Percentiles rank a stretch among this genome's conserved stretches.
Conservation (phyloP, 2,888 invertebrate species). For the Spodoptera picta region DNA sequence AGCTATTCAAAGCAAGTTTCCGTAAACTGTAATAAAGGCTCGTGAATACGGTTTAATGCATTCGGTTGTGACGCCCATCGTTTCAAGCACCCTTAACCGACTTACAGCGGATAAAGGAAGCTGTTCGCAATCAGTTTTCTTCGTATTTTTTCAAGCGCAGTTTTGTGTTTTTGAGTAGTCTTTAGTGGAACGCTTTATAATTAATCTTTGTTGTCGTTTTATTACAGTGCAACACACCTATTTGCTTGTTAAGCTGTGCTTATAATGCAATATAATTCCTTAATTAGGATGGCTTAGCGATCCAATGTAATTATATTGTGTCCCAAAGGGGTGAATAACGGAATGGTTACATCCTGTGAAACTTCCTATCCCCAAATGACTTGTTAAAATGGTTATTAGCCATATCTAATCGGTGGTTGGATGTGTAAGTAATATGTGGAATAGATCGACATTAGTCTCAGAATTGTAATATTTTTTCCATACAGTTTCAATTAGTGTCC, state of each 20-base stretch:
- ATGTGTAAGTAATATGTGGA: too few species aligned
- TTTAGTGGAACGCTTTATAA: background rate
- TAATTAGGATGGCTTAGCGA: background rate
- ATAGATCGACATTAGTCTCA: too few species aligned
- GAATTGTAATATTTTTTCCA: too few species aligned
- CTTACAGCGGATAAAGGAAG: conserved; percentile 22
- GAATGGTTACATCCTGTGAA: too few species aligned
- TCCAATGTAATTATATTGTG: conserved; percentile 1
- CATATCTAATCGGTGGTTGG: too few species aligned
- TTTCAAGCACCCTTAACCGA: conserved; percentile 39
- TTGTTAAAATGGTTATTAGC: too few species aligned
- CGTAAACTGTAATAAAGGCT: conserved; percentile 35
- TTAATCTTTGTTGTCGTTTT: conserved; percentile 2
- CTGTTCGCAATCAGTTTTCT: conserved; percentile 19
- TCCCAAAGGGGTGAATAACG: too few species aligned
- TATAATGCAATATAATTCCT: conserved; percentile 1
- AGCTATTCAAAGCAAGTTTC: conserved; percentile 30
- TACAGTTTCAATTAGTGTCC: too few species aligned
- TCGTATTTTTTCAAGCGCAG: conserved; percentile 10
- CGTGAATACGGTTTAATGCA: conserved; percentile 42
- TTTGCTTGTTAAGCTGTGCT: background rate
- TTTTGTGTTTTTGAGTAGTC: conserved; percentile 4
- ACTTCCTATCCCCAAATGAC: too few species aligned
- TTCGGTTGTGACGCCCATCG: conserved; percentile 43
- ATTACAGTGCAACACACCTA: background rate